phyloP scores from a whole-genome alignment of 2,888 invertebrate species.

The Hirtodrosophila cameraria region DNA sequence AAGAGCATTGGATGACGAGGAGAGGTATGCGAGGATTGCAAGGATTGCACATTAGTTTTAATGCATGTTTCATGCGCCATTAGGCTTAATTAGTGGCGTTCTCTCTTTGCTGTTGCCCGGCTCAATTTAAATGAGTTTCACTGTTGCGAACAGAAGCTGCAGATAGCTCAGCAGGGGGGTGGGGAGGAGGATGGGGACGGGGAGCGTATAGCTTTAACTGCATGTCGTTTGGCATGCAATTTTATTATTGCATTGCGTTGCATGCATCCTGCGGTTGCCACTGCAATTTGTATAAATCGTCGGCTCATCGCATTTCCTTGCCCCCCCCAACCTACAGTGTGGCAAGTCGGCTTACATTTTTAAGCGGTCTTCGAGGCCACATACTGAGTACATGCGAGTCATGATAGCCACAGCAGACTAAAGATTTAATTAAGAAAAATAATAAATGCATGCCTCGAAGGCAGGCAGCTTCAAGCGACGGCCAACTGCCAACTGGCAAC shows the following conservation, averaged over 20 bases:
- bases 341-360: conserved; percentile 21
- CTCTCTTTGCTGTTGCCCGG: conserved; percentile 31
- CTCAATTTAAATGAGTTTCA: conserved; percentile 59
- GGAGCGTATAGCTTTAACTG: conserved; percentile 23
- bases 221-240: conserved; percentile 49
- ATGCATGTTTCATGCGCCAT: conserved; percentile 79
- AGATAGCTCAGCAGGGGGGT: conserved; percentile 4
- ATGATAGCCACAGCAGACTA: conserved; percentile 26
- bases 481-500: conserved; percentile 25
- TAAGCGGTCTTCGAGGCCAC: conserved; percentile 28
- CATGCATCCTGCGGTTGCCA: conserved; percentile 36
- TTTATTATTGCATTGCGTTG: conserved; percentile 54
- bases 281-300: conserved; percentile 45
- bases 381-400: neutral
- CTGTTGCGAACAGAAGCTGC: conserved; percentile 37
- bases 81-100: conserved; percentile 76
- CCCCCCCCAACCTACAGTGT: neutral
- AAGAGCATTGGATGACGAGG: conserved; percentile 2
- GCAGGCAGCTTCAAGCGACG: conserved; percentile 30
- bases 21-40: conserved; percentile 29
- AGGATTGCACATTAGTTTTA: conserved; percentile 76
- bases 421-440: conserved; percentile 76
- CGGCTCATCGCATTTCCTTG: conserved; percentile 31
- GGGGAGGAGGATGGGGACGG: neutral
- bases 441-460: conserved; percentile 62